Evolutionary conservation across 35 echinoderm and acorn worm species (phyloP), one percentile per base, ranked within the genome.

Genomic region (Apostichopus japonicus): DNA sequence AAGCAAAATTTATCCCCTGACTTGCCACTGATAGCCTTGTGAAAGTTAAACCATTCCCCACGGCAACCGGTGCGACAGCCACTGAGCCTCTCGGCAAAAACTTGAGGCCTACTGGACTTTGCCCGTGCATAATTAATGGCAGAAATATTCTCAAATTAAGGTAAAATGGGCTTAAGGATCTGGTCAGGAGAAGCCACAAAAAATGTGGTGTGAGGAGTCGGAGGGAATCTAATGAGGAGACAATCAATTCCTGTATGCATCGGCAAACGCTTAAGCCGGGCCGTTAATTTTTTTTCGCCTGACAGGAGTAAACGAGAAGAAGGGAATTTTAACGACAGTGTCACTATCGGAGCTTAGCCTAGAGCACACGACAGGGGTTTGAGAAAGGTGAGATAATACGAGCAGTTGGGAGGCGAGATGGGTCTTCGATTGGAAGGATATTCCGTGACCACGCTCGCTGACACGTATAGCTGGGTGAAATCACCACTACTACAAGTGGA

Each of bases 71-170:
- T 33, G 86, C 86, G n/a, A 65, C 86, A 89, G 86, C 24, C 5
- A 52, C 2, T 13, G 56, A 72, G 24, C 67, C 86, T 62, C 86
- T 27, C 25, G 86, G 86, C 86, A 67, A 89, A 44, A 73, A 89
- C 61, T 72, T 67, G 86, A 89, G 86, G 86, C 86, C 86, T 72
- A 63, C 22, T 73, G 86, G 86, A 59, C 59, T 73, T 72, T 67
- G 56, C 61, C 8, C 11, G 86, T 89, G 61, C 59, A 89, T 89
- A 89, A 89, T 89, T 89, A 89, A 89, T 89, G 86, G 86, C 65
- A 53, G 81, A 89, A 89, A 73, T 73, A 87, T 89, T 22, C 63
- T 22, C 0, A 73, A 89, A 25, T 73, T 72, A 73, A 89, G 5
- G 67, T 63, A 73, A 89, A 73, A 89, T 73, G 67, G 86, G 24